Evolutionary conservation across 2,888 invertebrate genomes (phyloP), one percentile per base, ranked within the genome.

Genomic region (Lampropteryx suffumata): DNA sequence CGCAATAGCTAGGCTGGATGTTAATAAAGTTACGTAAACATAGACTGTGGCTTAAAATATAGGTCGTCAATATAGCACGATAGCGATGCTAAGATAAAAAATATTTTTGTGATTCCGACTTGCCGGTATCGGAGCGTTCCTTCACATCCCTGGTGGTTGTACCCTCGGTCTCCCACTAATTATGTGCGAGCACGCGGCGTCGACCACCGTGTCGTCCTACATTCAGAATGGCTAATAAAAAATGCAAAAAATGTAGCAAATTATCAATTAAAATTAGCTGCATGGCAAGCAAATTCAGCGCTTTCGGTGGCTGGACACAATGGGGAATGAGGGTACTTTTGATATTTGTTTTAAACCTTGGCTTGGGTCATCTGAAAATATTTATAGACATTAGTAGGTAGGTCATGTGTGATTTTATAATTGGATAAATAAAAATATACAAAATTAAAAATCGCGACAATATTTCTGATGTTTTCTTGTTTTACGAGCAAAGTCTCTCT

Each of bases 231-330:
- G 76, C 77, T 86, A 85, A 87, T 86, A 84, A 86, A 17, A 86
- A 84, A 86, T 84, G 76, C 80, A 78, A 78, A 83, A 83, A 82
- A 78, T 74, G 78, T 74, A 64, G 73, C 71, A 61, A 79, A 85
- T 87, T 85, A 84, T 81, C 83, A 84, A 84, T 85, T 87, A 81
- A 82, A 85, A 86, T 86, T 86, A 84, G 82, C 76, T 62, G 51
- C 65, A 61, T 60, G 59, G 62, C 51, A 60, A 54, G 51, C 61
- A 59, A 59, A 68, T 62, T 54, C 53, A 57, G 37, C 42, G 44
- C 29, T 52, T 57, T 46, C 30, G 40, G 33, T 43, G 13, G 7
- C 11, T 35, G 35, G 21, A 24, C 24, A 46, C 40, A 50, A 45
- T 41, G 36, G 50, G 1, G 9, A 46, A 36, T 12, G 33, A 12